A percentile compares a stretch with the other conserved stretches of the same genome.
These are phyloP conservation scores for Okapia johnstoni DNA, from an alignment of 2,113 vertebrate genomes.

Conservation along the genomic window DNA sequence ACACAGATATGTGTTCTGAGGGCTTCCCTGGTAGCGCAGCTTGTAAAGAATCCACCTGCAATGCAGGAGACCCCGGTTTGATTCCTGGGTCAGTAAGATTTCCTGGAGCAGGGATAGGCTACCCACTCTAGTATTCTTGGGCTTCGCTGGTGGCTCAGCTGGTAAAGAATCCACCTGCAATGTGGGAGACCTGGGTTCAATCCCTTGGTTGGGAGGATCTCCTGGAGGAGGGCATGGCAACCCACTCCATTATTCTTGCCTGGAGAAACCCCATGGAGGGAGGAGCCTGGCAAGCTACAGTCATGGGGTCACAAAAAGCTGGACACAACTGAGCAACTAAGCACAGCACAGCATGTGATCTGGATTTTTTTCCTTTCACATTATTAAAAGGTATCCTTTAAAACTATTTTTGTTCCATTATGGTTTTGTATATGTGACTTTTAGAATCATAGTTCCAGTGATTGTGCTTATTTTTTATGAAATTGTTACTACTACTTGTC, in stretches of 20 bases:
- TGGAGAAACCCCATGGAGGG: neutral
- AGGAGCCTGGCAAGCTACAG: neutral
- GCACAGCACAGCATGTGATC: neutral
- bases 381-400: constrained; percentile 15
- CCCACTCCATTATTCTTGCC: neutral
- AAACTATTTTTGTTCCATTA: neutral
- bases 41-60: neutral
- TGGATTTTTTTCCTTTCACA: neutral
- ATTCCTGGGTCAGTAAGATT: neutral
- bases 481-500: neutral
- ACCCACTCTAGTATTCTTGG: neutral
- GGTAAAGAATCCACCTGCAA: neutral
- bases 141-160: neutral
- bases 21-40: neutral
- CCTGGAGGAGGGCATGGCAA: neutral
- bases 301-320: neutral
- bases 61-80: neutral
- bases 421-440: neutral
- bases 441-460: neutral
- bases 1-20: too few relatives aligned
- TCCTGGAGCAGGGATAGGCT: neutral
- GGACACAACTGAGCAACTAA: neutral
- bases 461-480: constrained; percentile 16
- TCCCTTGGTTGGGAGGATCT: neutral
- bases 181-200: neutral